Base-by-base conservation (phyloP, 2,113 vertebrate genomes). In the Boleophthalmus pectinirostris region DNA sequence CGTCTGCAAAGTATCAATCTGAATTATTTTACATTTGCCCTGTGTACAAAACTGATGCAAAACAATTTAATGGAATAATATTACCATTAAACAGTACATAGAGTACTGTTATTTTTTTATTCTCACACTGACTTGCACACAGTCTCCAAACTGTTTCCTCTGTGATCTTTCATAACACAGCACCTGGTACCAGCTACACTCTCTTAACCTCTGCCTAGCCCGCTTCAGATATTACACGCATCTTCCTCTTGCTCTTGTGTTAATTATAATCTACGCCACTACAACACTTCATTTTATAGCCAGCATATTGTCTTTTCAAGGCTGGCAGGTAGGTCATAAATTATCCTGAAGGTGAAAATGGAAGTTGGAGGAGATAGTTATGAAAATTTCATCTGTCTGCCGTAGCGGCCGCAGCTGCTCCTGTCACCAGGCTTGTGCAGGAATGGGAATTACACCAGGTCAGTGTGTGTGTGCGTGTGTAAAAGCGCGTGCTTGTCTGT, bases 341-440 rank as follows among this genome's bases (percentile, higher is more conserved):
- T 97, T 97, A 98, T 97, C 95, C 94, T 97, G 96, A 98, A 98
- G 96, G 96, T 97, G 96, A 97, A 95, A 89, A 96, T 92, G 95
- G 95, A 97, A 98, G 95, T 97, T 96, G 94, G 96, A 96, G 95
- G 95, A 96, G 96, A 96, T 95, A 96, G 96, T 98, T 98, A 97
- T 96, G 96, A 97, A 98, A 97, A 98, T 98, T 97, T 97, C 95
- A 98, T 98, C 96, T 95, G 98, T 99, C 96, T 97, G 94, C 94
- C 94, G 95, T 96, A 96, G 95, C 92, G 93, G 93, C 94, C 94
- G 93, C 98, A 99, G 97, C 96, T 98, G 98, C 96, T 97, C 87
- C 96, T 97, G 97, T 97, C 97, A 97, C 94, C 94, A 92, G 92
- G 92, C 91, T 93, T 29, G 66, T 92, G 74, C 93, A 92, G 94